Percentiles rank a stretch among this genome's conserved stretches.
These are phyloP conservation scores for Agrypnia vestita DNA, from an alignment of 1,140 invertebrate genomes.

Conservation along the genomic window DNA sequence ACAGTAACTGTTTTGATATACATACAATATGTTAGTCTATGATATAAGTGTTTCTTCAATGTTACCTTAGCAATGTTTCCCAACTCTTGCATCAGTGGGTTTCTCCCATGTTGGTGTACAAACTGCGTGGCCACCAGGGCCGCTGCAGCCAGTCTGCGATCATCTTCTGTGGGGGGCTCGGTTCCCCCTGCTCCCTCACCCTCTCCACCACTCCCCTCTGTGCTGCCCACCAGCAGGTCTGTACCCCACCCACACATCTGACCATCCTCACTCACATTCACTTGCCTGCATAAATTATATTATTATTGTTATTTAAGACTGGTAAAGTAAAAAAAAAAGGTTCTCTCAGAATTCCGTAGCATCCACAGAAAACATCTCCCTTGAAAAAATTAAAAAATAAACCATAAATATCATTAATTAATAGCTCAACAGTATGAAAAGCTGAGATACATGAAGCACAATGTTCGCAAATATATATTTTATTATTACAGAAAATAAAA, in stretches of 20 bases:
- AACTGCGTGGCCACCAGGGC: constrained; percentile 69
- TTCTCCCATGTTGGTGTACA: constrained; percentile 66
- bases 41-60: no score
- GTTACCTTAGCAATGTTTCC: constrained; percentile 51
- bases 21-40: background rate
- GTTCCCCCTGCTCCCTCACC: background rate
- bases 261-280: constrained; percentile 37
- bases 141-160: constrained; percentile 69
- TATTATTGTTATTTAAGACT: background rate
- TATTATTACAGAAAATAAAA: no score
- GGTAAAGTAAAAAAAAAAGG: no score
- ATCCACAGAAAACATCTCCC: no score
- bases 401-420: no score
- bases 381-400: no score
- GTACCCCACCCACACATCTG: constrained; percentile 43
- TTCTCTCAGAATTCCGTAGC: no score
- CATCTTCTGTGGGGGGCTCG: constrained; percentile 65
- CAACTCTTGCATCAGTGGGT: constrained; percentile 64
- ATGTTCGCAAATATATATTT: no score
- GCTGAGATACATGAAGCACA: no score
- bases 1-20: no score
- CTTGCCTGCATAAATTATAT: constrained; percentile 39
- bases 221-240: constrained; percentile 6
- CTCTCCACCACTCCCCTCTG: background rate
- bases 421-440: no score